These are phyloP conservation scores for Bombus impatiens DNA, from an alignment of 1,140 invertebrate species.

Conservation along the genomic window DNA sequence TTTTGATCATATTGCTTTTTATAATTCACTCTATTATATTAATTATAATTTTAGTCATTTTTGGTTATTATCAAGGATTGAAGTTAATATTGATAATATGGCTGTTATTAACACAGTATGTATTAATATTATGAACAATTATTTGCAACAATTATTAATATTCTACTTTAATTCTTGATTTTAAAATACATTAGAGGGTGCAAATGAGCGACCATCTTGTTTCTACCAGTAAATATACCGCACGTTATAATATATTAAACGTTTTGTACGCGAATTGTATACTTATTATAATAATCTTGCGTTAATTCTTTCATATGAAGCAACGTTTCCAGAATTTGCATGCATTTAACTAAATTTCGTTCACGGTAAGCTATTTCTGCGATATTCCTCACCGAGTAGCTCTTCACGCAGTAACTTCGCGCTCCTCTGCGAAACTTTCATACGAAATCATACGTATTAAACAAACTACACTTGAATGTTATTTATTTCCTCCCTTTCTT, in stretches of 20 bases:
- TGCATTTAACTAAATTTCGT: background rate
- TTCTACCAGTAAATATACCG: background rate
- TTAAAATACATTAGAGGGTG: background rate
- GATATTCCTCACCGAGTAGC: background rate
- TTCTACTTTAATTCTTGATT: background rate
- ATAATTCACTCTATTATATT: background rate
- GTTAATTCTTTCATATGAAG: too few species aligned
- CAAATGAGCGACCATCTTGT: background rate
- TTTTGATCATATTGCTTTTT: background rate
- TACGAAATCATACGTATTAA: conserved; percentile 1
- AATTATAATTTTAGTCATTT: background rate
- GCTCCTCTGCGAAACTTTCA: background rate
- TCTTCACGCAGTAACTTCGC: background rate
- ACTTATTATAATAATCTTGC: background rate
- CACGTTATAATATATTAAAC: background rate
- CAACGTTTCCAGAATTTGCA: background rate
- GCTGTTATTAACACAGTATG: background rate
- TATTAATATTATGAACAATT: background rate
- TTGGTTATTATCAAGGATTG: background rate
- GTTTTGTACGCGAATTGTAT: background rate
- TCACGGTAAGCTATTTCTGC: background rate
- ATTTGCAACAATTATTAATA: background rate
- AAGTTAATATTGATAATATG: background rate
- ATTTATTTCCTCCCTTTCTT: background rate
- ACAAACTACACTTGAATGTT: background rate